These are phyloP conservation scores for Phalloptychus januarius DNA, from an alignment of 2,797 vertebrate species.

Conservation along the genomic window DNA sequence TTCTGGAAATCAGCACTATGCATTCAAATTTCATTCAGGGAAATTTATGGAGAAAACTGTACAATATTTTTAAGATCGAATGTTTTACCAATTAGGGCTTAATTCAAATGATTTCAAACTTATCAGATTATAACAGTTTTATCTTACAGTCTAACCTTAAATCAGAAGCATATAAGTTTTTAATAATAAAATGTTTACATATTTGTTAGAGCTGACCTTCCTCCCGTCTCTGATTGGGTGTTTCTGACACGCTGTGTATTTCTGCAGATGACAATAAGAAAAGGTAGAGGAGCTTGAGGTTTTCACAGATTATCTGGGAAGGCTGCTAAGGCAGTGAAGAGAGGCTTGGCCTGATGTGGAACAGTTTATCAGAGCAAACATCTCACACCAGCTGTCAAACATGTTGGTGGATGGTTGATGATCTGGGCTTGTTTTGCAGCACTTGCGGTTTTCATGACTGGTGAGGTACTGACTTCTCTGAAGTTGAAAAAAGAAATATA, in stretches of 20 bases:
- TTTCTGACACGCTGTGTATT: too few relatives aligned
- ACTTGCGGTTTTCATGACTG: background rate
- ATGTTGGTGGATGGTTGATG: background rate
- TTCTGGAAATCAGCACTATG: constrained; percentile 12
- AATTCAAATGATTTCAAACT: background rate
- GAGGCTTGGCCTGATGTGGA: background rate
- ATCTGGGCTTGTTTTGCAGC: background rate
- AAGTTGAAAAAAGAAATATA: too few relatives aligned
- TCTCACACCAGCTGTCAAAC: background rate
- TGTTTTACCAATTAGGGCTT: background rate
- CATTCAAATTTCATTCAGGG: background rate
- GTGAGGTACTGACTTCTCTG: too few relatives aligned
- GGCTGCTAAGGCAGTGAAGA: background rate
- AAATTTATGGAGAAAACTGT: background rate
- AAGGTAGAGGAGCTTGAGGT: too few relatives aligned
- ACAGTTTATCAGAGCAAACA: background rate
- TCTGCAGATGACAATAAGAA: too few relatives aligned
- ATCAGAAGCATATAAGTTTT: background rate
- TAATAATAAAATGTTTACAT: too few relatives aligned
- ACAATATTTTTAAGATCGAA: background rate
- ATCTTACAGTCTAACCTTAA: background rate
- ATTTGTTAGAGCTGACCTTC: too few relatives aligned
- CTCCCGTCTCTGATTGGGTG: too few relatives aligned
- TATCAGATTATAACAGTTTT: background rate
- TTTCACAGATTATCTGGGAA: background rate